These are phyloP conservation scores for Capreolus pygargus DNA, from an alignment of 2,113 vertebrate species.

Conservation along the genomic window DNA sequence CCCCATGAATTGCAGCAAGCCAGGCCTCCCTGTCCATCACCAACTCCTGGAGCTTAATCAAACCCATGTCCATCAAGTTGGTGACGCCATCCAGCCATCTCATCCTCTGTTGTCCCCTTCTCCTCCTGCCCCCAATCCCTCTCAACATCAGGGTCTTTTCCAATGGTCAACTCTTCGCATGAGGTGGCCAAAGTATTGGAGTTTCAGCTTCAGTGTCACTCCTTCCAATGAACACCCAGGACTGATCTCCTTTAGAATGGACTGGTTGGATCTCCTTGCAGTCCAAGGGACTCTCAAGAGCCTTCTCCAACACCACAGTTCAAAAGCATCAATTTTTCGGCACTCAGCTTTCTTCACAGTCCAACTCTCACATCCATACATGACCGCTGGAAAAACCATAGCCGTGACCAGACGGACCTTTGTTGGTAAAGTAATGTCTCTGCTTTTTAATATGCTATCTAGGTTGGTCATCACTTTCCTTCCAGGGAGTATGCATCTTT, in stretches of 20 bases:
- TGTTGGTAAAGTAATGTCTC: neutral
- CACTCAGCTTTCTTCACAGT: fast-evolving
- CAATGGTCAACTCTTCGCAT: neutral
- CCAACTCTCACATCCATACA: neutral
- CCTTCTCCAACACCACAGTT: neutral
- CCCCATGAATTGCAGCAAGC: neutral
- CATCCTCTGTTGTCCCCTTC: neutral
- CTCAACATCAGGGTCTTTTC: neutral
- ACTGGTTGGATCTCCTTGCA: neutral
- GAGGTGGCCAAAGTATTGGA: neutral
- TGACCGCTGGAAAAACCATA: neutral
- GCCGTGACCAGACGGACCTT: neutral
- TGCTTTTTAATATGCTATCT: neutral
- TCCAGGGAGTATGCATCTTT: neutral
- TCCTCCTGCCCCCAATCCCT: neutral
- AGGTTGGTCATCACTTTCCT: neutral
- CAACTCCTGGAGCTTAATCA: neutral
- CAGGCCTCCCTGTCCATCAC: neutral
- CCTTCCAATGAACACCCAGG: neutral
- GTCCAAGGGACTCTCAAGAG: neutral
- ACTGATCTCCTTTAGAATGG: neutral
- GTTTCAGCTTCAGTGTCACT: neutral
- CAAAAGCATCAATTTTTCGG: fast-evolving
- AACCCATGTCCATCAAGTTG: neutral
- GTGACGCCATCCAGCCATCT: neutral